phyloP scores from a whole-genome alignment of 2,113 vertebrate genomes.

The Cygnus buccinator region DNA sequence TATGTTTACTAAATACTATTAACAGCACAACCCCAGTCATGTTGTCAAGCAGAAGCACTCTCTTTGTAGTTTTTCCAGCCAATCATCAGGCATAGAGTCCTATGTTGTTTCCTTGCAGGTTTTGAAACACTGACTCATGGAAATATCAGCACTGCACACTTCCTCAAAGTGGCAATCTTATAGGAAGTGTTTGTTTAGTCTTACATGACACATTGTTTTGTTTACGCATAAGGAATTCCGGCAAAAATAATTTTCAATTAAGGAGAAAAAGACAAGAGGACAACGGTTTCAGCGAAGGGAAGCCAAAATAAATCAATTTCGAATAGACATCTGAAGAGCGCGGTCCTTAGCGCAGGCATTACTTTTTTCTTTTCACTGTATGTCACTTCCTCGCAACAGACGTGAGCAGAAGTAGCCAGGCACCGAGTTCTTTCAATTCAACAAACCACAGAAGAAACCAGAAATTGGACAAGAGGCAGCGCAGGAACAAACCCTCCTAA shows the following conservation, averaged over 20 bases:
- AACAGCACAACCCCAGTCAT: background rate
- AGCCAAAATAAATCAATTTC: conserved; percentile 30
- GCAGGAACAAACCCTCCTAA: background rate
- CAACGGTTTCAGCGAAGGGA: background rate
- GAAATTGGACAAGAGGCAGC: background rate
- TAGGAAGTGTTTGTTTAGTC: conserved; percentile 73
- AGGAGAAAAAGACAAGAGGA: conserved; percentile 1
- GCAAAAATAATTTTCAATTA: conserved; percentile 58
- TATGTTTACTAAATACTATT: conserved; percentile 50
- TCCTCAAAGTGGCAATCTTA: conserved; percentile 78
- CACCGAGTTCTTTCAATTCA: background rate
- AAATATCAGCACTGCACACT: conserved; percentile 73
- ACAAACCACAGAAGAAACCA: background rate
- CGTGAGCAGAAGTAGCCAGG: background rate
- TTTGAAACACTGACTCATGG: conserved; percentile 74
- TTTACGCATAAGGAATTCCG: conserved; percentile 54
- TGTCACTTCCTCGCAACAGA: background rate
- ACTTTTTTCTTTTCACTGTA: background rate
- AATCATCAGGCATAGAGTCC: conserved; percentile 74
- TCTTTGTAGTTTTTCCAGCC: conserved; percentile 80
- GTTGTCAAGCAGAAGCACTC: conserved; percentile 48
- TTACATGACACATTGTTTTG: conserved; percentile 64
- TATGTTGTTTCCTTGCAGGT: conserved; percentile 83
- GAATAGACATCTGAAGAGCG: background rate
- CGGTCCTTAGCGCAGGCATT: background rate